Evolutionary conservation across 2,888 invertebrate genomes (phyloP).

Genomic region (Orthosia cruda): DNA sequence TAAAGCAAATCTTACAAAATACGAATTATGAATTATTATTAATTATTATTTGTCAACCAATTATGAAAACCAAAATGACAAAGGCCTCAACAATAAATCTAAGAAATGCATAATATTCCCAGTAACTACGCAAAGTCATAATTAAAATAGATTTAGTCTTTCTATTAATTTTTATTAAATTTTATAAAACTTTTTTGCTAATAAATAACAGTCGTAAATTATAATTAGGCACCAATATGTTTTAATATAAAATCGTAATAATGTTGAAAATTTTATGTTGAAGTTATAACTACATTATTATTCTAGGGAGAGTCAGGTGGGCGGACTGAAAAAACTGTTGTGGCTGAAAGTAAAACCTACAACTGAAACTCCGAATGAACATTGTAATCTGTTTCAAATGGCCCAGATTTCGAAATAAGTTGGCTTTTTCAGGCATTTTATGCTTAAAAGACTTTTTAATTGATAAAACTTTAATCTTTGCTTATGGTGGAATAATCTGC

Average conservation of each 20-base stretch:
- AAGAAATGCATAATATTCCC: neutral
- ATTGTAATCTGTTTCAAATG: conserved; percentile 32
- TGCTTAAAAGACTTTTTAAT: neutral
- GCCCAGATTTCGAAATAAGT: conserved; percentile 20
- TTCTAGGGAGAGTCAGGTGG: conserved; percentile 31
- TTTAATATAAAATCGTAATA: conserved; percentile 6
- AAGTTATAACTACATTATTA: conserved; percentile 41
- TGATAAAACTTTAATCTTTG: conserved; percentile 1
- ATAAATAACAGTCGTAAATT: neutral
- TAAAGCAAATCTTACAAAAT: too few species aligned
- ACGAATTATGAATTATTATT: too few species aligned
- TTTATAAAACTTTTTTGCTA: neutral
- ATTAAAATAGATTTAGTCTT: neutral
- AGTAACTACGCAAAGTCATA: neutral
- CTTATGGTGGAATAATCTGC: neutral
- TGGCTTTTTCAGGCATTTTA: neutral
- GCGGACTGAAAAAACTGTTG: conserved; percentile 25
- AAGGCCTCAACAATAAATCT: neutral
- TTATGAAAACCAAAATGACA: neutral
- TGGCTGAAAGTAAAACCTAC: conserved; percentile 43
- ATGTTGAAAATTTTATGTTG: conserved; percentile 21
- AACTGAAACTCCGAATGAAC: conserved; percentile 21
- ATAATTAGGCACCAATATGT: neutral
- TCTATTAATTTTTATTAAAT: neutral
- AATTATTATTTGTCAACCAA: too few species aligned